phyloP scores from a whole-genome alignment of 2,888 invertebrate species.

The Clusia tigrina region DNA sequence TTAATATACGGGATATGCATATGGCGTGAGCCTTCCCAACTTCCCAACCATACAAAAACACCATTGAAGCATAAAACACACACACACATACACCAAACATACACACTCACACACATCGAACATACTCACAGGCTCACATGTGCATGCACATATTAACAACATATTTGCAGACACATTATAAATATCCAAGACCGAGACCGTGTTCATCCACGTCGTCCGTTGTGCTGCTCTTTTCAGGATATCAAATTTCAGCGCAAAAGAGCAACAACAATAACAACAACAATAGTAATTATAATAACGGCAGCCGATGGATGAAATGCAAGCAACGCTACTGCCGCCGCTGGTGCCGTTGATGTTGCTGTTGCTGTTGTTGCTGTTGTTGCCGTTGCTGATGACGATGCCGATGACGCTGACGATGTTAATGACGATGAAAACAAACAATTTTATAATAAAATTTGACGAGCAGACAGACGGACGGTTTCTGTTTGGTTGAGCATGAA shows the following conservation, averaged over 20 bases:
- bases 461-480: slow-evolving; percentile 25
- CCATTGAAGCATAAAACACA: slow-evolving; percentile 13
- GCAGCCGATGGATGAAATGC: not conserved
- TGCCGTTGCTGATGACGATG: slow-evolving; percentile 9
- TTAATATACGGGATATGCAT: not conserved
- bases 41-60: not conserved
- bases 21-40: not conserved
- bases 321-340: slow-evolving; percentile 15
- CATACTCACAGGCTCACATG: not conserved
- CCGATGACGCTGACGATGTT: slow-evolving; percentile 10
- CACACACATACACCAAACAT: not conserved
- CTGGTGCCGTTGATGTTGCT: slow-evolving; percentile 6
- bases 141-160: too few relatives aligned
- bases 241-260: slow-evolving; percentile 33
- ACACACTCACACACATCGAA: slow-evolving; percentile 9
- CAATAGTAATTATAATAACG: not conserved
- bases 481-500: slow-evolving; percentile 17
- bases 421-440: slow-evolving; percentile 27
- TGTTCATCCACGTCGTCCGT: not conserved
- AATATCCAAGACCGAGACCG: not conserved
- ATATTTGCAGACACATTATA: slow-evolving; percentile 22
- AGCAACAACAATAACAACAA: slow-evolving; percentile 21
- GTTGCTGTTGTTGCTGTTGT: not conserved
- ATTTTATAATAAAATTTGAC: slow-evolving; percentile 27
- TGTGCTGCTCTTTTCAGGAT: slow-evolving; percentile 19